Evolutionary conservation across 2,797 vertebrate species (phyloP), one percentile per base, ranked within the genome.

Genomic region (Peromyscus attwateri): DNA sequence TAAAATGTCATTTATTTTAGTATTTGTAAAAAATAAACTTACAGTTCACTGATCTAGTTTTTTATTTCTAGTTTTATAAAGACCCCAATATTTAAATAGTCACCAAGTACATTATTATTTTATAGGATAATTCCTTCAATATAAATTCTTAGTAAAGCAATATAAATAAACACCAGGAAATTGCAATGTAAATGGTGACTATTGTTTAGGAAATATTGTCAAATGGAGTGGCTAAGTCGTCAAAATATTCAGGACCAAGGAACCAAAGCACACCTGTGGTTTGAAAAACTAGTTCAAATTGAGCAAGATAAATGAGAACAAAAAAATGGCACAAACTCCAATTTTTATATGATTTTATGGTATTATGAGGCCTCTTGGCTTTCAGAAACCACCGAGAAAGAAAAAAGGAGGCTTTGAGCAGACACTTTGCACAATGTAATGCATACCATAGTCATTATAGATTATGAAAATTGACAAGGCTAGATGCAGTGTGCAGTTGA

Each of bases 11-110:
- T 96, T 87, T 92, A 11, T 46, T 14, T 52, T 0, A 43, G 27
- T 87, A 81, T 94, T 94, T 88, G 19, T 49, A 31, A 90, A 80
- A 77, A 25, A 37, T 89, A 94, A 37, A 37, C 52, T 64, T 81
- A 55, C 27, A 60, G 13, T 79, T 93, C 81, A 55, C 12, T 77
- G 52, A 60, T 29, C 37, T 14, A 0, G 52, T 88, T 37, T 89
- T 55, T 87, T 16, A 79, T 68, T 52, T 94, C 17, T 43, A 90
- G n/a, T 75, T 62, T 89, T 94, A 76, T 93, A 64, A 46, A 94
- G 13, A 55, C 5, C 1, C 0, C 12, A 49, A 80, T 27, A 1
- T 80, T 91, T 40, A 92, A 76, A n/a, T 73, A 23, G 91, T n/a
- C 37, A 87, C 12, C 21, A 70, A 40, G 57, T 37, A 57, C 1